Percentiles rank a stretch among this genome's conserved stretches.
Conservation (phyloP, 1,140 invertebrate genomes). For the Tenebrio molitor region DNA sequence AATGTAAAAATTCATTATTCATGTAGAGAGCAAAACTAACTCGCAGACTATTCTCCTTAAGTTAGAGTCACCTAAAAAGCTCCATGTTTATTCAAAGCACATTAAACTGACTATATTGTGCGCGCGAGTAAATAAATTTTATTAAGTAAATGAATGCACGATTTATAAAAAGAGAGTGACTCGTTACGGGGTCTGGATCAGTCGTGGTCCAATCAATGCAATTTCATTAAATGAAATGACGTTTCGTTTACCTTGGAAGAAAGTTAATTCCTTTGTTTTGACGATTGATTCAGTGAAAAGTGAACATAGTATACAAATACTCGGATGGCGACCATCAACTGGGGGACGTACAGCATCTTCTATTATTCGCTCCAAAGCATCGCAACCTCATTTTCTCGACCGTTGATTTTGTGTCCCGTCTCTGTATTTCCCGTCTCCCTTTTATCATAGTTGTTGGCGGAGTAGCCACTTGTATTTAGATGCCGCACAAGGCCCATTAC, state of each 20-base stretch:
- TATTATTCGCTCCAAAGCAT: conserved; percentile 68
- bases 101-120: no score
- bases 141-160: no score
- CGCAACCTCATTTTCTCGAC: conserved; percentile 69
- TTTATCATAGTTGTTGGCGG: conserved; percentile 53
- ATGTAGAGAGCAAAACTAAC: not conserved
- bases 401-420: conserved; percentile 66
- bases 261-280: conserved; percentile 47
- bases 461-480: conserved; percentile 57
- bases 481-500: conserved; percentile 52
- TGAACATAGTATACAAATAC: conserved; percentile 56
- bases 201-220: conserved; percentile 7
- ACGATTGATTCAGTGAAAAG: conserved; percentile 53
- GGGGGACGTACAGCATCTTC: conserved; percentile 63
- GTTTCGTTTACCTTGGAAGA: conserved; percentile 33
- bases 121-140: no score
- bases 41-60: no score
- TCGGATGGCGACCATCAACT: conserved; percentile 54
- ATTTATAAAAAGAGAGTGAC: conserved; percentile 2
- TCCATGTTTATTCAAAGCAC: no score
- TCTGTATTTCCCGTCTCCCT: conserved; percentile 51
- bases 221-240: conserved; percentile 29
- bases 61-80: no score
- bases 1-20: not conserved
- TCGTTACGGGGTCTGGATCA: not conserved